Conservation (phyloP, 2,888 invertebrate genomes). For the Dexiosoma caninum region DNA sequence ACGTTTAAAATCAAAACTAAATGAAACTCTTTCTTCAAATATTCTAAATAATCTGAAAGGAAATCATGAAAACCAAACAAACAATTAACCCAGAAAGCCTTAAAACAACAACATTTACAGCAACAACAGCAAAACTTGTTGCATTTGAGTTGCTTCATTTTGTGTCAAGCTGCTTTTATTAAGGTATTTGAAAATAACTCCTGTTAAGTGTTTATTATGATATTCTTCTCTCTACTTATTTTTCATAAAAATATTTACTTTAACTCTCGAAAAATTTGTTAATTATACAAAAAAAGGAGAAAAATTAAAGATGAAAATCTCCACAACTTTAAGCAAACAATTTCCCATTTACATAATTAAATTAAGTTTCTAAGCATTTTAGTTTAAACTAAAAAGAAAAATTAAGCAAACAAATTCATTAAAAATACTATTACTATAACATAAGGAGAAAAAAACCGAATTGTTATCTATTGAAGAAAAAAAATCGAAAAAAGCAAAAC, state of each 20-base stretch:
- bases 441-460: slow-evolving; percentile 43
- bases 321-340: slow-evolving; percentile 9
- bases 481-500: slow-evolving; percentile 63
- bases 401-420: slow-evolving; percentile 33
- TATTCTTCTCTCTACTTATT: slow-evolving; percentile 2
- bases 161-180: slow-evolving; percentile 39
- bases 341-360: slow-evolving; percentile 21
- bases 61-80: slow-evolving; percentile 6
- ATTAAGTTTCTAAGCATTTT: slow-evolving; percentile 62
- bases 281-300: slow-evolving; percentile 42
- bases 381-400: slow-evolving; percentile 47
- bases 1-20: slow-evolving; percentile 79
- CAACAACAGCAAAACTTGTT: slow-evolving; percentile 30
- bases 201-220: slow-evolving; percentile 47
- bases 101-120: slow-evolving; percentile 18
- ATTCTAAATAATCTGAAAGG: slow-evolving; percentile 1
- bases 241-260: slow-evolving; percentile 9
- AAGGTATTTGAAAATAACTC: slow-evolving; percentile 23
- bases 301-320: neutral
- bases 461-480: slow-evolving; percentile 59
- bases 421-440: slow-evolving; percentile 62
- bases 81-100: slow-evolving; percentile 37
- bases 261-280: slow-evolving; percentile 30
- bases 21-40: slow-evolving; percentile 40
- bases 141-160: slow-evolving; percentile 24